Evolutionary conservation across 1,140 invertebrate species (phyloP).

Genomic region (Gryon sp.): DNA sequence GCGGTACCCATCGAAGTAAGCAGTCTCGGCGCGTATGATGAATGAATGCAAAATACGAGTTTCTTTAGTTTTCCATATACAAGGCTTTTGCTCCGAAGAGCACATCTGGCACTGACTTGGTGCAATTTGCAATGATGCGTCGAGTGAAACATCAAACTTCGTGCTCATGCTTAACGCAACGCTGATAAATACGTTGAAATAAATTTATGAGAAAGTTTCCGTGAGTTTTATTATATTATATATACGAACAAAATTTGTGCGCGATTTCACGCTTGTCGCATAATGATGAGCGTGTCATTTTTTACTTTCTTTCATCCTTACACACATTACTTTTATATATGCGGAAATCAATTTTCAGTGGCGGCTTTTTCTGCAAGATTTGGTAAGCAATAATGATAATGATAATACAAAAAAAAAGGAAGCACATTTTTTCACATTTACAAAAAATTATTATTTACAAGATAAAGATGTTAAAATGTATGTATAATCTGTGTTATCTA

Average conservation of each 20-base stretch:
- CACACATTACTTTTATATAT: too few relatives aligned
- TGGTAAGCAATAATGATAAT: too few relatives aligned
- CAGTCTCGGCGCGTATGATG: slow-evolving; percentile 60
- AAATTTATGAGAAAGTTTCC: slow-evolving; percentile 34
- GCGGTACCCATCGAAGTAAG: slow-evolving; percentile 51
- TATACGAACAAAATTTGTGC: neutral
- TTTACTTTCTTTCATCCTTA: slow-evolving; percentile 2
- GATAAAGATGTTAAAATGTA: too few relatives aligned
- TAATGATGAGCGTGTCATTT: slow-evolving; percentile 2
- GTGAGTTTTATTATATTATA: slow-evolving; percentile 1
- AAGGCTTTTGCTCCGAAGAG: too few relatives aligned
- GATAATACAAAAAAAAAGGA: too few relatives aligned
- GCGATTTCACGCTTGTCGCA: slow-evolving; percentile 31
- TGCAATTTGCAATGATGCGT: slow-evolving; percentile 45
- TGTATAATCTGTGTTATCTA: too few relatives aligned
- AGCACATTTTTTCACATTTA: too few relatives aligned
- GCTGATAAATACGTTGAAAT: slow-evolving; percentile 26
- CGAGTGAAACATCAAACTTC: slow-evolving; percentile 57
- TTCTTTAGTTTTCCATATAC: slow-evolving; percentile 60
- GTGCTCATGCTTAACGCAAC: slow-evolving; percentile 31
- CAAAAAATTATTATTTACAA: too few relatives aligned
- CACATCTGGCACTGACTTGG: slow-evolving; percentile 43
- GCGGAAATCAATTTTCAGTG: neutral
- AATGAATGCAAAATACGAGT: slow-evolving; percentile 61
- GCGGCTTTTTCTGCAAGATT: neutral